Base-by-base conservation (phyloP, 2,888 invertebrate genomes). In the Meloe dianella region DNA sequence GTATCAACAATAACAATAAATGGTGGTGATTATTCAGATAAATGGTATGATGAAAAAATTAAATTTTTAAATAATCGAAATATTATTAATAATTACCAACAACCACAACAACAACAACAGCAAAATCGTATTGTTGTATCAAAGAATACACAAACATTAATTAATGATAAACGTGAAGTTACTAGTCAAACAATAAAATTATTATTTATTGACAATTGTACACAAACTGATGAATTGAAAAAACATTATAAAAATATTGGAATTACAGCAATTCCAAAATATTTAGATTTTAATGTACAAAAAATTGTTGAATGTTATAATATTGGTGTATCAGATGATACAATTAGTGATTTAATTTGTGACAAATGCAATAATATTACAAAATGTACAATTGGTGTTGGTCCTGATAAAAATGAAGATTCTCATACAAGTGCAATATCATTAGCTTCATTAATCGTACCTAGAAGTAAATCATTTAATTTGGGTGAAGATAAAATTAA, bases 391-490 rank as follows among this genome's bases (percentile, higher is more conserved):
- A 83, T 90, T 51, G 89, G 87, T 8, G 86, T 89, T 17, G 90
- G 91, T 38, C 86, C 87, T n/a, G 85, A 85, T 9, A 75, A 66
- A 29, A 72, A 65, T 60, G 77, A 76, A 70, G 79, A 80, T 63
- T 41, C 67, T 41, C 76, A 77, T 64, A 73, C 79, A 0, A 75
- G 78, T 20, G 83, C 86, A 1, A 79, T 87, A 32, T 87, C 87
- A 1, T 77, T 88, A 29, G 83, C 85, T 29, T 84, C 85, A 65
- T 78, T 86, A 75, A 83, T 77, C 61, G 81, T 83, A 0, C 85
- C 85, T 2, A 83, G 88, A 63, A 89, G 88, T 75, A 86, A 86
- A 69, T 89, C 89, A 0, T 89, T 89, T 74, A 87, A 88, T 75
- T 83, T 88, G 73, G 88, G 88, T 2, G 88, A 87, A 60, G 86